These are phyloP conservation scores for Cromileptes altivelis DNA, from an alignment of 2,113 vertebrate genomes.

Conservation along the genomic window DNA sequence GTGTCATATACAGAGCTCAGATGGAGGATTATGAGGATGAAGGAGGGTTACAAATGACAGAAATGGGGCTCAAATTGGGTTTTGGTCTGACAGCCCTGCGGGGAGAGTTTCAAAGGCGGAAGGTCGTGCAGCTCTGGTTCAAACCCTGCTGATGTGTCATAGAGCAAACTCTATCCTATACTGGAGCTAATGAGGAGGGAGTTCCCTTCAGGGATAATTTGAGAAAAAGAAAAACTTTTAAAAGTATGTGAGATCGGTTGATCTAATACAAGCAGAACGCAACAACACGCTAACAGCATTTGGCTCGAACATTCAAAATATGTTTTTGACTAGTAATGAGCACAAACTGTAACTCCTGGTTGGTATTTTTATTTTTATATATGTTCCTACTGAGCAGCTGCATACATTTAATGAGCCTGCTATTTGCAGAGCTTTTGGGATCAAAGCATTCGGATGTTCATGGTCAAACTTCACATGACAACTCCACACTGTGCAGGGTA, in stretches of 20 bases:
- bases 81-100: constrained; percentile 43
- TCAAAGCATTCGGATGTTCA: constrained; percentile 50
- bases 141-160: neutral
- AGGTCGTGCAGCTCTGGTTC: constrained; percentile 11
- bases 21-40: constrained; percentile 47
- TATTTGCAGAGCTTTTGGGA: constrained; percentile 36
- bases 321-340: neutral
- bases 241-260: neutral
- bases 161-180: neutral
- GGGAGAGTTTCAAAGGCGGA: constrained; percentile 26
- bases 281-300: neutral
- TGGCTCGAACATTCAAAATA: neutral
- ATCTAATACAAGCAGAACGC: neutral
- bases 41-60: constrained; percentile 43
- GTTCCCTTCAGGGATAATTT: neutral
- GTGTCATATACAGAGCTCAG: constrained; percentile 42
- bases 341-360: neutral
- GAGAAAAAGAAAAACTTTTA: neutral
- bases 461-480: constrained; percentile 29
- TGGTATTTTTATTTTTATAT: neutral
- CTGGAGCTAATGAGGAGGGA: neutral
- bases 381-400: neutral
- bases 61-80: constrained; percentile 58
- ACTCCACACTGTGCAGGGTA: constrained; percentile 1
- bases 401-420: constrained; percentile 46